Evolutionary conservation across 2,888 invertebrate genomes (phyloP), one percentile per base, ranked within the genome.

Genomic region (Cabera pusaria): DNA sequence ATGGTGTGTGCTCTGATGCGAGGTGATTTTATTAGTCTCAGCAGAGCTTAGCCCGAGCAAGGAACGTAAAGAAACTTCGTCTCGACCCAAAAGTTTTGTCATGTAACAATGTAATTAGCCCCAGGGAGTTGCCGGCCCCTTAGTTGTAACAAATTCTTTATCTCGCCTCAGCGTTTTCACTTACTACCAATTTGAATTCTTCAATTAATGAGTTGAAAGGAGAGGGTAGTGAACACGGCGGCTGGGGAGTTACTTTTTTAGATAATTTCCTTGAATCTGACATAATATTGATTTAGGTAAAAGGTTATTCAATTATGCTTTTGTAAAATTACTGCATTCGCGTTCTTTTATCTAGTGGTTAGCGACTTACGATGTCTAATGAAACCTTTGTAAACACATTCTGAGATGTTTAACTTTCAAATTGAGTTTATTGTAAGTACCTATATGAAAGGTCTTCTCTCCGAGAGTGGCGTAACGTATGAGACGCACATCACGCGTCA

Each of bases 101-200:
- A 78, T 79, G 80, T 81, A 75, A 83, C 86, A 82, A 82, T 76
- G 84, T 85, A 84, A 86, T 84, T 85, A 85, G 81, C 80, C 77
- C 74, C 66, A 57, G 69, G 77, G 80, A 76, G 72, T 68, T 66
- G 63, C 63, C 60, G 63, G 62, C 64, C 68, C 62, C 63, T 65
- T 72, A 77, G 74, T 78, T 72, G 71, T 69, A 69, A 72, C 74
- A 78, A 82, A 80, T 80, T 80, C 80, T 81, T 82, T 82, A 79
- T 80, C 79, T 73, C 73, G 72, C 72, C 73, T 70, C 67, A 64
- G 60, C 66, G 65, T 76, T 74, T 73, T 74, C 75, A 72, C 71
- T 73, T 67, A 72, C 67, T 65, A 71, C 53, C 70, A 77, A 72
- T 77, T 73, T 69, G 69, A 72, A 72, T 68, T 66, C 62, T 56